Evolutionary conservation across 2,797 vertebrate species (phyloP).

Genomic region (Falco rusticolus): DNA sequence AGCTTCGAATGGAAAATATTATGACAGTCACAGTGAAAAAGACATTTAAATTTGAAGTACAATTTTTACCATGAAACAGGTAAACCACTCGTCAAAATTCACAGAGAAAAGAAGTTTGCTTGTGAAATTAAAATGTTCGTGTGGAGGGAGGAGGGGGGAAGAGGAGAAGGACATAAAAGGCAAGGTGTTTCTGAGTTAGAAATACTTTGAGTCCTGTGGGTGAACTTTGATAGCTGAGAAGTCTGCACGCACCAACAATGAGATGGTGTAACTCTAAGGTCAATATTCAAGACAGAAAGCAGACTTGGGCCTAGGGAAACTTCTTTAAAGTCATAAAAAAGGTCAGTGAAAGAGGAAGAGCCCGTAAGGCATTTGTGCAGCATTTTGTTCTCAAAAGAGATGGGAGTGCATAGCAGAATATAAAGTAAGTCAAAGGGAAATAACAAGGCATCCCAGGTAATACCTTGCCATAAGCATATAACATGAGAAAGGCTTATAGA

Average conservation of each 20-base stretch:
- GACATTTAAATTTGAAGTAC: constrained; percentile 44
- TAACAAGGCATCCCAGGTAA: constrained; percentile 26
- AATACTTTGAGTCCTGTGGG: constrained; percentile 42
- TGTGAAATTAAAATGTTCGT: constrained; percentile 16
- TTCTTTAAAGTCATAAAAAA: constrained; percentile 55
- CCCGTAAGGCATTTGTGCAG: not conserved
- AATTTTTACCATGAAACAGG: constrained; percentile 56
- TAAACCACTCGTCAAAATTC: constrained; percentile 6
- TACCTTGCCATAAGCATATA: not conserved
- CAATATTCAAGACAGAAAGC: constrained; percentile 54
- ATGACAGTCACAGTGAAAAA: constrained; percentile 57
- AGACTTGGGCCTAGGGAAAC: constrained; percentile 43
- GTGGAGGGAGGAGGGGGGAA: not conserved
- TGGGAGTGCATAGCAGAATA: constrained; percentile 28
- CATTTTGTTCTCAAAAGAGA: constrained; percentile 29
- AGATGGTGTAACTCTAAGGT: constrained; percentile 53
- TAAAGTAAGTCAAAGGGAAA: constrained; percentile 41
- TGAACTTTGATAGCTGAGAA: constrained; percentile 60
- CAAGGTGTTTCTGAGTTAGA: constrained; percentile 19
- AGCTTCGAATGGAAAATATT: constrained; percentile 64
- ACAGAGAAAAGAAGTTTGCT: not conserved
- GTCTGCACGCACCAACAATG: not conserved
- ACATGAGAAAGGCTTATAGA: not conserved
- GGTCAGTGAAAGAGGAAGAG: constrained; percentile 36
- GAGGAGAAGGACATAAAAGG: constrained; percentile 15